Conservation (phyloP, 2,888 invertebrate genomes). For the Coelinius sp. region DNA sequence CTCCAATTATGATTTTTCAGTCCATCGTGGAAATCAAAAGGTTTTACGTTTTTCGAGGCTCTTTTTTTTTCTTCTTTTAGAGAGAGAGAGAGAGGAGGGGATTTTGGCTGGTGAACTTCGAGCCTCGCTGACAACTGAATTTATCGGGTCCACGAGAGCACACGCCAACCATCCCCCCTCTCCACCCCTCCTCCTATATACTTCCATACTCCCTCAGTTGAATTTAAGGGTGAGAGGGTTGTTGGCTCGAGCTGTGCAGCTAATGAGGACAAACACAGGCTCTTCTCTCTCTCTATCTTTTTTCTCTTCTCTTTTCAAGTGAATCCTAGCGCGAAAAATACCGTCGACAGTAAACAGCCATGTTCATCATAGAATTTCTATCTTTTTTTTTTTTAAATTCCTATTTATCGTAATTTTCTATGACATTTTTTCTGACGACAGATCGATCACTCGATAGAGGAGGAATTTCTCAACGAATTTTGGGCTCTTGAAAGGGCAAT, state of each 20-base stretch:
- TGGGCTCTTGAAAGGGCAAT: conserved; percentile 26
- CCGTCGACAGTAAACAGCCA: conserved; percentile 18
- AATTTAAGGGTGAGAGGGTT: conserved; percentile 41
- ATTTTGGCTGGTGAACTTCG: conserved; percentile 23
- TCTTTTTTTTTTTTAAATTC: neutral
- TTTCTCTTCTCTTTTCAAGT: conserved; percentile 40
- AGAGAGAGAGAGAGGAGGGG: neutral
- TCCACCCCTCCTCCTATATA: neutral
- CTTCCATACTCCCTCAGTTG: conserved; percentile 13
- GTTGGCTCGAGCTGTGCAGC: conserved; percentile 55
- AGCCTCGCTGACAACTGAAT: conserved; percentile 18
- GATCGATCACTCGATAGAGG: conserved; percentile 50
- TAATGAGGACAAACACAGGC: conserved; percentile 57
- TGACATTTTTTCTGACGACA: conserved; percentile 17
- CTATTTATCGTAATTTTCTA: neutral
- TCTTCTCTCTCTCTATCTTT: conserved; percentile 32
- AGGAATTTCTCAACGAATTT: neutral
- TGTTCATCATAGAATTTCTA: neutral
- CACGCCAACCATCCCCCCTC: conserved; percentile 34
- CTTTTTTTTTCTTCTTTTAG: neutral
- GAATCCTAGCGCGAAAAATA: conserved; percentile 21
- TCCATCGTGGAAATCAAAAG: conserved; percentile 18
- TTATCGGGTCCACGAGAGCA: conserved; percentile 34
- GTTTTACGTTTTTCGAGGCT: neutral
- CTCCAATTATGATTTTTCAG: conserved; percentile 15